These are phyloP conservation scores for Amphipyra berbera DNA, from an alignment of 2,888 invertebrate genomes.

Conservation along the genomic window DNA sequence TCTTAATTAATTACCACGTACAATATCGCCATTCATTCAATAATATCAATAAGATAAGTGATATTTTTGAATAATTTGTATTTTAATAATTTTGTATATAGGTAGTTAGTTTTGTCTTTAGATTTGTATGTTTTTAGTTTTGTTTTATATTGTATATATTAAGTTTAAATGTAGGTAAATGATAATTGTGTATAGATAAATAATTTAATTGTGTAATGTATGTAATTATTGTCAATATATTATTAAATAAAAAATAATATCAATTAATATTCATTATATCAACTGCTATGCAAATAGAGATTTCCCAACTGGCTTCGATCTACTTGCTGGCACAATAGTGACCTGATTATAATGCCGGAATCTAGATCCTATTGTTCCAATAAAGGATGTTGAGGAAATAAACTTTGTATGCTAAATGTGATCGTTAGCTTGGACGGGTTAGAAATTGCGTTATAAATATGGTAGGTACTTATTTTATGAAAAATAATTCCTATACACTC, in stretches of 20 bases:
- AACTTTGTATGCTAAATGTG: conserved; percentile 71
- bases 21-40: conserved; percentile 33
- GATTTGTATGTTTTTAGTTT: too few species aligned
- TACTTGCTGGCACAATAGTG: conserved; percentile 74
- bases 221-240: too few species aligned
- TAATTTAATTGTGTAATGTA: too few species aligned
- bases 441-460: conserved; percentile 29
- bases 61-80: too few species aligned
- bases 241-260: too few species aligned
- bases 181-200: too few species aligned
- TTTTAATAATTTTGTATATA: too few species aligned
- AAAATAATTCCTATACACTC: too few species aligned
- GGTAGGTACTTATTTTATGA: too few species aligned
- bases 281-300: conserved; percentile 61
- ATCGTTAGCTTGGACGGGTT: conserved; percentile 31
- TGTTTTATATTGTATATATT: too few species aligned
- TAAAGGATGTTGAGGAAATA: conserved; percentile 74
- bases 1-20: background rate
- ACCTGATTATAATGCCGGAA: conserved; percentile 79
- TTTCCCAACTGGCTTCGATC: conserved; percentile 63
- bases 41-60: conserved; percentile 44
- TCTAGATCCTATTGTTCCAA: conserved; percentile 79
- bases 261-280: conserved; percentile 60
- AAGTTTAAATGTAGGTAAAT: too few species aligned
- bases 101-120: too few species aligned